Conservation (phyloP, 2,888 invertebrate genomes). For the Drosophila peninsularis region DNA sequence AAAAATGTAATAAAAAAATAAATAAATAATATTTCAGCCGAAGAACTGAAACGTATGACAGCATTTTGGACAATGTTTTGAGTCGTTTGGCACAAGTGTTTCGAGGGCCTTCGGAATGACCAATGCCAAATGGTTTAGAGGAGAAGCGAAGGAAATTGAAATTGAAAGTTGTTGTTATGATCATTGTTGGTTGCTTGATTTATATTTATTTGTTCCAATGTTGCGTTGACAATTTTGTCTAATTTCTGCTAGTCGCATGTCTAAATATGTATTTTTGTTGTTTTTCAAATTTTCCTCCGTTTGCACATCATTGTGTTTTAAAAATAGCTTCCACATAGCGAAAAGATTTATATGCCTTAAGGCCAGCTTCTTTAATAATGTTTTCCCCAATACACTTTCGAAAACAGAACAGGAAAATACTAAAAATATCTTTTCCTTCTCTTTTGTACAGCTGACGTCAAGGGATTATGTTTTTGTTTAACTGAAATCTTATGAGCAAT, state of each 20-base stretch:
- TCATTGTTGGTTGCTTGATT: slow-evolving; percentile 26
- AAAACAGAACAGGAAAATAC: slow-evolving; percentile 38
- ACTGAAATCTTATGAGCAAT: slow-evolving; percentile 26
- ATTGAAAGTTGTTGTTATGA: slow-evolving; percentile 25
- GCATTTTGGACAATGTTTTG: slow-evolving; percentile 69
- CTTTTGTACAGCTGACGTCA: slow-evolving; percentile 67
- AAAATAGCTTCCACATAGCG: slow-evolving; percentile 47
- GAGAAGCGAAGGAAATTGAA: slow-evolving; percentile 15
- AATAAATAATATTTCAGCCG: slow-evolving; percentile 31
- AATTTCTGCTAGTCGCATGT: slow-evolving; percentile 25
- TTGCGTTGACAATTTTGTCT: slow-evolving; percentile 45
- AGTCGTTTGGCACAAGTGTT: slow-evolving; percentile 65
- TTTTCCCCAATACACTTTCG: slow-evolving; percentile 29
- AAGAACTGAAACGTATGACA: slow-evolving; percentile 40
- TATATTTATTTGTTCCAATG: slow-evolving; percentile 24
- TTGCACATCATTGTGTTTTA: slow-evolving; percentile 59
- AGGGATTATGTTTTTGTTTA: slow-evolving; percentile 43
- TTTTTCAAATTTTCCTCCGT: slow-evolving; percentile 23
- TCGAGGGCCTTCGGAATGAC: slow-evolving; percentile 16
- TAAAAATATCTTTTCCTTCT: slow-evolving; percentile 17
- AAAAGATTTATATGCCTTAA: slow-evolving; percentile 58
- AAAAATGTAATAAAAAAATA: slow-evolving; percentile 61
- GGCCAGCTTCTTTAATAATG: slow-evolving; percentile 31
- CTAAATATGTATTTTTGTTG: slow-evolving; percentile 36
- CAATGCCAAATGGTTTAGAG: slow-evolving; percentile 35